These are phyloP conservation scores for Drosophila yakuba DNA, from an alignment of 1,140 invertebrate genomes.

Conservation along the genomic window DNA sequence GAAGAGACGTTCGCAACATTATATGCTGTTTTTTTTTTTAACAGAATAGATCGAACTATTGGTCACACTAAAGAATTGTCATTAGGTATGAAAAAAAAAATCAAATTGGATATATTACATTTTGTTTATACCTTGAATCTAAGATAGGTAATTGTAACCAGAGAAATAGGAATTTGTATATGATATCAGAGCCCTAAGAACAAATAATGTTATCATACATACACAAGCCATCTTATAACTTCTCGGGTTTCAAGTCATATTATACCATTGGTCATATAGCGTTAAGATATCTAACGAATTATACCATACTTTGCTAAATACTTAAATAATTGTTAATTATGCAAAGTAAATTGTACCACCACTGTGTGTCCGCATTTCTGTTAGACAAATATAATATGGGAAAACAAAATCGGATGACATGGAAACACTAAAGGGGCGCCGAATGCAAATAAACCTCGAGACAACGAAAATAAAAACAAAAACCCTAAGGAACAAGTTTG, in stretches of 20 bases:
- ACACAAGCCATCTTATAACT: neutral
- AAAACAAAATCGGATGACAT: conserved; percentile 27
- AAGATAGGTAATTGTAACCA: neutral
- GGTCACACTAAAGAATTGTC: neutral
- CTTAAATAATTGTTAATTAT: neutral
- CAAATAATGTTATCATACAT: too few relatives aligned
- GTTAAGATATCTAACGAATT: too few relatives aligned
- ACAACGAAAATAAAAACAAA: conserved; percentile 23
- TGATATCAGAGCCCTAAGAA: neutral
- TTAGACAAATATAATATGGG: neutral
- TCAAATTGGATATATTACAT: neutral
- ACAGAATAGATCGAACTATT: conserved; percentile 30
- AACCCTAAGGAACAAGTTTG: conserved; percentile 56
- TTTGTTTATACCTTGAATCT: neutral
- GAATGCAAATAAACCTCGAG: conserved; percentile 36
- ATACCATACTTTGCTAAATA: too few relatives aligned
- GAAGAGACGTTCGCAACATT: conserved; percentile 27
- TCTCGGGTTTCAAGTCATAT: too few relatives aligned
- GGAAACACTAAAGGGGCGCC: conserved; percentile 11
- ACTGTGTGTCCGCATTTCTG: neutral
- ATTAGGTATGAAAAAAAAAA: neutral
- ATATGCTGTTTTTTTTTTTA: conserved; percentile 23
- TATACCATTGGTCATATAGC: too few relatives aligned
- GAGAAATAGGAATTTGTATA: neutral
- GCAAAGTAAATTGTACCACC: neutral